Percentiles rank a stretch among this genome's conserved stretches.
These are phyloP conservation scores for Gephyroberyx darwinii DNA, from an alignment of 2,797 vertebrate species.

Conservation along the genomic window DNA sequence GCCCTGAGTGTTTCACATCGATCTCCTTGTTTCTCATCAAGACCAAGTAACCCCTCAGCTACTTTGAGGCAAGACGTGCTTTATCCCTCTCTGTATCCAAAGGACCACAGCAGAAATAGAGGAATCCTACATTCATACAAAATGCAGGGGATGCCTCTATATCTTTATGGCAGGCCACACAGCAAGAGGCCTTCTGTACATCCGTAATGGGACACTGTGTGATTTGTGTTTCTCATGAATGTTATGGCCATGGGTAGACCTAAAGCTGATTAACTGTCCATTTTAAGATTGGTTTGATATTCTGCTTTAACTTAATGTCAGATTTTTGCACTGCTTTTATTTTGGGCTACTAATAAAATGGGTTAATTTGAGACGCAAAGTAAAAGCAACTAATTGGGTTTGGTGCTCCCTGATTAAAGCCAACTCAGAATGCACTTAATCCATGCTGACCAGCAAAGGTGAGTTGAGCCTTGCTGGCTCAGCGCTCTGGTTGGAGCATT, in stretches of 20 bases:
- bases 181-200: too few relatives aligned
- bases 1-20: slow-evolving; percentile 58
- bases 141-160: neutral
- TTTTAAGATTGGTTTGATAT: too few relatives aligned
- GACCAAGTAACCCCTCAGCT: slow-evolving; percentile 39
- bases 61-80: slow-evolving; percentile 19
- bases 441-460: slow-evolving; percentile 7
- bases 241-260: too few relatives aligned
- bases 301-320: neutral
- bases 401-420: slow-evolving; percentile 37
- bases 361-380: neutral
- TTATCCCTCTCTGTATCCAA: neutral
- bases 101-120: neutral
- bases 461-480: slow-evolving; percentile 38
- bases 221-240: too few relatives aligned
- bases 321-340: neutral
- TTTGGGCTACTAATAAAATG: neutral
- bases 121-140: neutral
- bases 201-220: too few relatives aligned
- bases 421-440: neutral
- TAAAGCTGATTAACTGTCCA: too few relatives aligned
- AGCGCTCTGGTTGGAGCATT: slow-evolving; percentile 38
- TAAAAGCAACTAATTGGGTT: neutral
- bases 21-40: slow-evolving; percentile 57
- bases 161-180: neutral